Base-by-base conservation (phyloP, 53 echinoderm and acorn worm genomes). In the Temnopleurus reevesii region DNA sequence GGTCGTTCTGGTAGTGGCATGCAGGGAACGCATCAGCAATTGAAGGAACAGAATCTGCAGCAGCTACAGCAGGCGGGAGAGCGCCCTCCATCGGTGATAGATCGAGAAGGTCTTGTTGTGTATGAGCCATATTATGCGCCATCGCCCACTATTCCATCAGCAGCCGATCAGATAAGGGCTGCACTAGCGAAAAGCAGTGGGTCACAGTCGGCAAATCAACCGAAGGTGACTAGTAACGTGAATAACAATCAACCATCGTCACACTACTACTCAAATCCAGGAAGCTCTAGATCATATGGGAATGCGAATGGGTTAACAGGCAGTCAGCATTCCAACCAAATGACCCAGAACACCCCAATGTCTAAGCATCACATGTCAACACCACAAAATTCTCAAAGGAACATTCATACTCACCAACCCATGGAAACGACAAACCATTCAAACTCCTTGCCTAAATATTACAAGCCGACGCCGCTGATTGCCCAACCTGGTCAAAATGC, bases 81-180 rank as follows among this genome's bases (percentile, higher is more conserved):
- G 25, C 59, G 59, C 17, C 24, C 4, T 45, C 51, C 10, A 2
- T 4, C 26, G 3, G 1, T 25, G 15, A 46, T 25, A 46, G 18
- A 77, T 13, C 79, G 26, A 47, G 24, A 46, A 1, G 27, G 51
- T 24, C 79, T 25, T 10, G 1, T 27, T 26, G 26, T 55, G 12
- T 85, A 85, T 28, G 85, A 85, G 17, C 85, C 85, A 13, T 85
- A 26, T 36, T 59, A 85, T 23, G 47, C 60, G 1, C 59, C 85
- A 12, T 46, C 59, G 5, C 59, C 45, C 2, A 59, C 23, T 58
- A 24, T 59, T 45, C 59, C 60, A 24, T 85, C 85, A 3, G 85
- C 26, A 7, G 35, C 85, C 4, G 85, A 85, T 56, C 85, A 85
- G 44, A 60, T 85, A 43, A 58, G 85, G 26, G 85, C 85, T 12